A percentile compares a stretch with the other conserved stretches of the same genome.
phyloP scores from a whole-genome alignment of 2,797 vertebrate genomes.

The Cyclura pinguis region DNA sequence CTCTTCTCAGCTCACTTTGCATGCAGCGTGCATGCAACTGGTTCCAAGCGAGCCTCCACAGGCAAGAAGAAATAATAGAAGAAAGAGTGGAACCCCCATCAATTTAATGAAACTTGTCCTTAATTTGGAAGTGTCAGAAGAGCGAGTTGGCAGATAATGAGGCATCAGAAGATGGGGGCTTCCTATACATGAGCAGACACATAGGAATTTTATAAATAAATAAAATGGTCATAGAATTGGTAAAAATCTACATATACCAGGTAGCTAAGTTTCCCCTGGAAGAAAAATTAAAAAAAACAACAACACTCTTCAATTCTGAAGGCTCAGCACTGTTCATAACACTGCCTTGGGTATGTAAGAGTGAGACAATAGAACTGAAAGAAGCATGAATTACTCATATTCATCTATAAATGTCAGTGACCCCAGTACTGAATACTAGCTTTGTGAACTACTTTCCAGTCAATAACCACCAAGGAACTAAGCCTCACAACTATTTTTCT shows the following conservation, averaged over 20 bases:
- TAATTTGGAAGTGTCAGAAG: too few species aligned
- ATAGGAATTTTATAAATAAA: neutral
- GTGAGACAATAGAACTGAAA: constrained; percentile 48
- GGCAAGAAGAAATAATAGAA: too few species aligned
- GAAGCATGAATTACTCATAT: constrained; percentile 60
- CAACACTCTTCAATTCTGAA: neutral
- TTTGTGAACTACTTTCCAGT: constrained; percentile 55
- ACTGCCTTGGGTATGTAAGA: constrained; percentile 61
- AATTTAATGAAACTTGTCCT: too few species aligned
- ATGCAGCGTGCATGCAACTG: too few species aligned
- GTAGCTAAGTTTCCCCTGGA: neutral
- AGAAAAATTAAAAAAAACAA: neutral
- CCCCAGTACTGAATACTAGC: constrained; percentile 31
- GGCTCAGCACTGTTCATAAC: constrained; percentile 42
- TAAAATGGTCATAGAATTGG: neutral
- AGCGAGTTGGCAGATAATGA: too few species aligned
- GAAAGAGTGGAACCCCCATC: too few species aligned
- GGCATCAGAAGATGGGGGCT: too few species aligned
- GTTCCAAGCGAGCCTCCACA: too few species aligned
- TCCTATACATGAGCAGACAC: neutral
- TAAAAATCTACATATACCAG: neutral
- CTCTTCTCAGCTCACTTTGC: too few species aligned
- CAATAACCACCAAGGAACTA: neutral
- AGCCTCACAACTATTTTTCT: neutral
- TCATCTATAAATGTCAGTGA: constrained; percentile 59